Evolutionary conservation across 2,797 vertebrate species (phyloP), one percentile per base, ranked within the genome.

Genomic region (Leptatherina wallacei): DNA sequence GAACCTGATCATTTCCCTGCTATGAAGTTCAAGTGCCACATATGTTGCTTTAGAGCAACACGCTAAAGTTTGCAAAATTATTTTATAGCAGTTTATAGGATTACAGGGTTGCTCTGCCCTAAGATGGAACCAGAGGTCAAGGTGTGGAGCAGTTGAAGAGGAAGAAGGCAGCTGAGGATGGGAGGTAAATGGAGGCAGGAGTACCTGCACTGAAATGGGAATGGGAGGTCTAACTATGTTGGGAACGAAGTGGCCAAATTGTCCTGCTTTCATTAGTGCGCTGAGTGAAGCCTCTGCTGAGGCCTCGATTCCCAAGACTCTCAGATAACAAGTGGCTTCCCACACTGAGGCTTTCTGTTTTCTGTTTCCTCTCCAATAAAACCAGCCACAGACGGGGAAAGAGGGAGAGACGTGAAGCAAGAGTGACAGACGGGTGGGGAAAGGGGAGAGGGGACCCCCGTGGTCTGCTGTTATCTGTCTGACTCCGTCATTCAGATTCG

Each of bases 231-330:
- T 89, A 90, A 92, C 88, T 93, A 93, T 92, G 92, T 94, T 93
- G 93, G 92, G 93, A 95, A 94, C 85, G 92, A 97, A 91, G 93
- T 95, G 85, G 94, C 93, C 94, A 95, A 96, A 97, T 97, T 96
- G 96, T 95, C 94, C 96, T 92, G 94, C 96, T 97, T 96, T 97
- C 96, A 97, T 97, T 96, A 97, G 94, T 91, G 95, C 78, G 97
- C 94, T 98, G 97, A 98, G 96, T 98, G 97, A 98, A 96, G 96
- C 95, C 97, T 94, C 92, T 91, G 93, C 93, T 90, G 90, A 94
- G 92, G 92, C 91, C 93, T 95, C 90, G 95, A 97, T 99, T 99
- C 98, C 97, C 98, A 99, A 97, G 97, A 96, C 98, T 96, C 97
- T 99, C 97, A 89, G 97, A 96, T 99, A 95, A 96, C 95, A 95